These are phyloP conservation scores for Centropus bengalensis DNA, from an alignment of 2,113 vertebrate genomes.

Conservation along the genomic window DNA sequence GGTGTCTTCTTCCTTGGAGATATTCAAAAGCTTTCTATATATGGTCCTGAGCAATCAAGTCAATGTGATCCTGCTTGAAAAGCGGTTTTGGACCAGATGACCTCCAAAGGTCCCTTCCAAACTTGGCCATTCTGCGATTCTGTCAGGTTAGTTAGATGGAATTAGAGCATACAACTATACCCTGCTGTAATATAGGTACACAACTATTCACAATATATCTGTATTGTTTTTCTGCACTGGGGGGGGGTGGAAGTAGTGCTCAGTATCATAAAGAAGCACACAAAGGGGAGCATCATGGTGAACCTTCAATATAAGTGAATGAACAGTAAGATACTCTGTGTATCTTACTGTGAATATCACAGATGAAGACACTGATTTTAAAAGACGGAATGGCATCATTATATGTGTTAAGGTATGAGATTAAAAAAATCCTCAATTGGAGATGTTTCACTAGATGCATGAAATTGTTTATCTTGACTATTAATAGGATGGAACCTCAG, in stretches of 20 bases:
- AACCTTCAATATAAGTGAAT: not conserved
- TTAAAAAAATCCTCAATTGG: not conserved
- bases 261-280: not conserved
- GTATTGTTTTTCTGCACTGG: not conserved
- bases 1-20: not conserved
- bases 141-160: not conserved
- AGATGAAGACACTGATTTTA: not conserved
- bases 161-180: not conserved
- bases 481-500: not conserved
- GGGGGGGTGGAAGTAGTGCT: not conserved
- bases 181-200: not conserved
- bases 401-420: not conserved
- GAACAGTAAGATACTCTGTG: no score
- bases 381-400: not conserved
- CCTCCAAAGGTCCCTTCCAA: not conserved
- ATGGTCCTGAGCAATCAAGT: not conserved
- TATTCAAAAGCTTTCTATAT: not conserved
- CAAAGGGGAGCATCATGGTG: not conserved
- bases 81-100: rapidly evolving
- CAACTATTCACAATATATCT: not conserved
- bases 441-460: not conserved
- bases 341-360: not conserved
- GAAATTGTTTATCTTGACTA: not conserved
- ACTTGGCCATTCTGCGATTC: not conserved
- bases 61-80: not conserved